phyloP scores from a whole-genome alignment of 2,888 invertebrate genomes.

The Tolmerus cingulatus region DNA sequence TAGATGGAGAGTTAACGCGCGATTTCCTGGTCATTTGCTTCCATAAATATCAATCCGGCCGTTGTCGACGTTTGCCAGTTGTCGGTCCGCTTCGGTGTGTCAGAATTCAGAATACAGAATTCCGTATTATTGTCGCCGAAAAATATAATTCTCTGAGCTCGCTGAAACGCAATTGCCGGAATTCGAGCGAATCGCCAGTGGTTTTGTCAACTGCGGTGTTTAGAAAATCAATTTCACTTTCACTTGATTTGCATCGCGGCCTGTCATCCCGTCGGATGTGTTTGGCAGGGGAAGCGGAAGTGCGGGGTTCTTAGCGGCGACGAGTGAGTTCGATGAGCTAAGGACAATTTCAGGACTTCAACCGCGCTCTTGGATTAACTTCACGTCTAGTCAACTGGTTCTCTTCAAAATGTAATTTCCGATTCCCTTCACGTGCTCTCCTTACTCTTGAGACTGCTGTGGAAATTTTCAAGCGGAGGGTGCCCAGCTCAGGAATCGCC shows the following conservation, averaged over 20 bases:
- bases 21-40: conserved; percentile 32
- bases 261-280: background rate
- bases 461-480: background rate
- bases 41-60: background rate
- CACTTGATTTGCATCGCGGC: background rate
- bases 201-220: background rate
- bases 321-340: background rate
- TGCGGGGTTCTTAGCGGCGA: background rate
- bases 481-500: background rate
- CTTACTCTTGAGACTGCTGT: background rate
- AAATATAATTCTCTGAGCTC: background rate
- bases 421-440: background rate
- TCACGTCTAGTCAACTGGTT: background rate
- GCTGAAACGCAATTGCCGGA: background rate
- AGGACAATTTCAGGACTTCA: background rate
- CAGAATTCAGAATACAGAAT: too few species aligned
- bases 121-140: background rate
- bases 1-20: conserved; percentile 34
- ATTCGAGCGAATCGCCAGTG: background rate
- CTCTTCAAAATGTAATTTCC: conserved; percentile 15
- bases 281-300: background rate
- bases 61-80: background rate
- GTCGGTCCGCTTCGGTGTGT: background rate
- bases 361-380: background rate
- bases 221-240: conserved; percentile 10